A percentile compares a stretch with the other conserved stretches of the same genome.
phyloP scores from a whole-genome alignment of 92 coral and sea anemone genomes.

The Hydrozoanthus gracilis region DNA sequence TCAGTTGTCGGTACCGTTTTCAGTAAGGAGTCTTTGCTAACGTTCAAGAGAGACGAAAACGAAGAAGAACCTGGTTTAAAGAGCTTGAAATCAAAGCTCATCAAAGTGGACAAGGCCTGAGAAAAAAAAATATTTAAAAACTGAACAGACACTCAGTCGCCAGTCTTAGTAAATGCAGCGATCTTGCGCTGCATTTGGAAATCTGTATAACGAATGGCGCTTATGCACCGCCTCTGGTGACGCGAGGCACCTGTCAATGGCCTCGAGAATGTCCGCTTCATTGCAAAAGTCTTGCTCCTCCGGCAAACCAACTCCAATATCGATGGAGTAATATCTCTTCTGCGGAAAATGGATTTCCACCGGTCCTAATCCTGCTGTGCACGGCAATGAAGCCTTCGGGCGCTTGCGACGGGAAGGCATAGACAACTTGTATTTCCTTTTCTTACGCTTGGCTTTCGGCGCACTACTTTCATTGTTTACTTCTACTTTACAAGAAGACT shows the following conservation, averaged over 20 bases:
- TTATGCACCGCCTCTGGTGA: conserved; percentile 12
- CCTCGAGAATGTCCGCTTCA: conserved; percentile 40
- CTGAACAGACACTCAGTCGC: not conserved
- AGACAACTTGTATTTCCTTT: conserved; percentile 12
- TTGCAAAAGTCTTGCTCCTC: conserved; percentile 21
- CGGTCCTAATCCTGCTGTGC: not conserved
- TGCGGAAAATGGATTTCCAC: conserved; percentile 34
- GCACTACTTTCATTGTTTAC: not conserved
- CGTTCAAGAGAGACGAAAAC: too few relatives aligned
- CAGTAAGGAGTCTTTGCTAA: too few relatives aligned
- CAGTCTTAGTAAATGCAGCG: not conserved
- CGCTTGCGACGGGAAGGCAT: conserved; percentile 37
- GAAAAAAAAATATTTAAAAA: not conserved
- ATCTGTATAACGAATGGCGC: conserved; percentile 4
- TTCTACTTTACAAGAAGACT: not conserved
- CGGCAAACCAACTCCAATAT: conserved; percentile 19
- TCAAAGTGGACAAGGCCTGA: too few relatives aligned
- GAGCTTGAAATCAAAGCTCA: too few relatives aligned
- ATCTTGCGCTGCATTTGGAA: not conserved
- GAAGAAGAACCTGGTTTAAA: too few relatives aligned
- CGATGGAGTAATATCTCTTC: conserved; percentile 39
- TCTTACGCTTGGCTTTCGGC: conserved; percentile 25
- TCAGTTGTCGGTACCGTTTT: too few relatives aligned
- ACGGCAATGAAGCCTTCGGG: not conserved
- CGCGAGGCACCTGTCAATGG: conserved; percentile 30